These are phyloP conservation scores for Pterocles burchelli DNA, from an alignment of 2,113 vertebrate genomes.

Conservation along the genomic window DNA sequence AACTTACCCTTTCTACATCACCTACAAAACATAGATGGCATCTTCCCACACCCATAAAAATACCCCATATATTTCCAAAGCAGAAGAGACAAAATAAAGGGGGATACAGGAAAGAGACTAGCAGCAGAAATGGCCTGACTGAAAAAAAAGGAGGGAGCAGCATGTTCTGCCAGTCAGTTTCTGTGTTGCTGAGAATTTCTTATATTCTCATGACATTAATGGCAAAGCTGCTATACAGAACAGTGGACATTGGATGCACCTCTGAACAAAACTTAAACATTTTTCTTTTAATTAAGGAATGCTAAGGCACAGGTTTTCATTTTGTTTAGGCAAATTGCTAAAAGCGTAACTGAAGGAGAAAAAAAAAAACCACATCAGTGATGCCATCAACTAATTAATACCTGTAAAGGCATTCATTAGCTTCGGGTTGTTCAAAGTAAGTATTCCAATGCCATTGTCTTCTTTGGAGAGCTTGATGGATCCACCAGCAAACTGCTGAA, in stretches of 20 bases:
- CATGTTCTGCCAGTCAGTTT: not conserved
- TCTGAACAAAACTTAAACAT: not conserved
- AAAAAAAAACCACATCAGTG: not conserved
- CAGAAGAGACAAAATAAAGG: not conserved
- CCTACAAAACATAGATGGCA: not conserved
- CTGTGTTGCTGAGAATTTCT: not conserved
- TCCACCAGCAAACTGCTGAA: conserved; percentile 85
- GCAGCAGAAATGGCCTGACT: not conserved
- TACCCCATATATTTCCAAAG: not conserved
- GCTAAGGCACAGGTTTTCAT: not conserved
- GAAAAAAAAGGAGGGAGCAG: not conserved
- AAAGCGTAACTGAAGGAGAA: not conserved
- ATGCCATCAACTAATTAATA: conserved; percentile 45
- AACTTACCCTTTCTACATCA: not conserved
- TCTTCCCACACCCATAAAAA: not conserved
- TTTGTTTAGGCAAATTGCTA: not conserved
- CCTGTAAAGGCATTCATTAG: conserved; percentile 95
- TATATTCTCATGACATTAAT: not conserved
- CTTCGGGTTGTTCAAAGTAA: conserved; percentile 89
- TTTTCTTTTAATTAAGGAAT: not conserved
- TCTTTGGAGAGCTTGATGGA: conserved; percentile 86
- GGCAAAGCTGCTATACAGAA: not conserved
- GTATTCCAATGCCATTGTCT: conserved; percentile 84
- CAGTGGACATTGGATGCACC: not conserved
- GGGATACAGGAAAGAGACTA: not conserved